phyloP scores from a whole-genome alignment of 2,113 vertebrate species.

The Campylomormyrus tamandua region DNA sequence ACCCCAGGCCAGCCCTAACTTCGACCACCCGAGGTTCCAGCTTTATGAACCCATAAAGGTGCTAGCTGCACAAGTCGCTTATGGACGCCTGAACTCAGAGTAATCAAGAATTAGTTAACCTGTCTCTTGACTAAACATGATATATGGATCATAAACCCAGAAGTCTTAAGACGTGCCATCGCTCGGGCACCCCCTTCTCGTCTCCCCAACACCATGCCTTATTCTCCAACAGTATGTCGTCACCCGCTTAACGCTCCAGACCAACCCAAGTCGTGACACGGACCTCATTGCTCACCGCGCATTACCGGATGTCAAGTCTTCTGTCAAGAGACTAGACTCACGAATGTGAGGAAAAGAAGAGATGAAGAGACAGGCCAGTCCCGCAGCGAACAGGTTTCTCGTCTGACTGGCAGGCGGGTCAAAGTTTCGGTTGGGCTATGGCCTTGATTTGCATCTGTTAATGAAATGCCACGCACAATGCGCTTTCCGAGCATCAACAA shows the following conservation, averaged over 20 bases:
- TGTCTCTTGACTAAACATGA: neutral
- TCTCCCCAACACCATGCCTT: neutral
- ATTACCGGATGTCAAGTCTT: neutral
- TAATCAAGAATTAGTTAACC: neutral
- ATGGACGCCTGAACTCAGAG: neutral
- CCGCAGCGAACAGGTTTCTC: conserved; percentile 18
- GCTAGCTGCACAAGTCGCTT: neutral
- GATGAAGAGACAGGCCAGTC: conserved; percentile 21
- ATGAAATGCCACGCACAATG: conserved; percentile 66
- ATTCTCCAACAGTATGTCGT: neutral
- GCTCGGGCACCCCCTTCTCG: neutral
- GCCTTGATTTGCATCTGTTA: conserved; percentile 64
- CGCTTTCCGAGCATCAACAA: conserved; percentile 58
- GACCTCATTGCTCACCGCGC: neutral
- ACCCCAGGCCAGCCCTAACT: neutral
- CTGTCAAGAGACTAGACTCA: neutral
- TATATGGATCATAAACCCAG: neutral
- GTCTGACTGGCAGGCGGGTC: conserved; percentile 56
- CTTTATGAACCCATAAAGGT: neutral
- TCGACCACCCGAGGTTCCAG: neutral
- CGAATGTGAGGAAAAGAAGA: conserved; percentile 29
- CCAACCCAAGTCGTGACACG: neutral
- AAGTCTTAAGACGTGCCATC: neutral
- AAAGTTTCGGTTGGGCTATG: conserved; percentile 48
- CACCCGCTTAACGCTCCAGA: neutral